A percentile compares a stretch with the other conserved stretches of the same genome.
Evolutionary conservation across 2,888 invertebrate species (phyloP).

Genomic region (Diploptera punctata): DNA sequence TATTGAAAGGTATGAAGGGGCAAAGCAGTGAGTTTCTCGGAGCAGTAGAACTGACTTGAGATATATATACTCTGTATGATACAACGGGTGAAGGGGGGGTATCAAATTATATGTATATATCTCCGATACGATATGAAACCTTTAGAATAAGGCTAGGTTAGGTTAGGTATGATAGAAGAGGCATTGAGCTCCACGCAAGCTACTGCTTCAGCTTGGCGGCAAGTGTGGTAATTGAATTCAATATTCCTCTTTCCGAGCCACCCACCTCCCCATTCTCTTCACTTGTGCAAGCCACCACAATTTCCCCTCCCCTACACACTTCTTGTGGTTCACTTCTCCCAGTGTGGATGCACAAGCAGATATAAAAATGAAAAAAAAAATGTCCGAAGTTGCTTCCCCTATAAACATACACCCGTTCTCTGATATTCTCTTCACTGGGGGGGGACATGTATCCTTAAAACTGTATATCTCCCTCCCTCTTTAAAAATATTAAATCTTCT

Average conservation of each 20-base stretch:
- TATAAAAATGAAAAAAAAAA: constrained; percentile 6
- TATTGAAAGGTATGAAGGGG: not conserved
- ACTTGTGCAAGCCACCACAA: not conserved
- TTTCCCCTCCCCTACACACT: constrained; percentile 7
- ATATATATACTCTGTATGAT: not conserved
- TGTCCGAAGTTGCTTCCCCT: not conserved
- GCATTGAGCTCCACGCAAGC: constrained; percentile 3
- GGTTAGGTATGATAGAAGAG: constrained; percentile 3
- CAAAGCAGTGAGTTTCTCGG: not conserved
- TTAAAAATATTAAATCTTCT: constrained; percentile 9
- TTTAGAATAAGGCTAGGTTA: constrained; percentile 9
- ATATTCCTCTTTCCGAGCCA: constrained; percentile 31
- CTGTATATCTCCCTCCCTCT: not conserved
- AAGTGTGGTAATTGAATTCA: constrained; percentile 39
- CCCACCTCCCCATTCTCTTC: not conserved
- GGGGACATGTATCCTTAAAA: not conserved
- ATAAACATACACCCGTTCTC: not conserved
- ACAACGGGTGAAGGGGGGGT: constrained; percentile 10
- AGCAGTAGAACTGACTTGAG: not conserved
- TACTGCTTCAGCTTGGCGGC: constrained; percentile 22
- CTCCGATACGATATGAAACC: constrained; percentile 30
- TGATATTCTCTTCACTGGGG: not conserved
- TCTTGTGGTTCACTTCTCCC: constrained; percentile 14
- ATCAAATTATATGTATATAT: constrained; percentile 24
- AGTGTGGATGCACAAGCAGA: constrained; percentile 4